A percentile compares a stretch with the other conserved stretches of the same genome.
These are phyloP conservation scores for Bombus confusus DNA, from an alignment of 1,140 invertebrate species.

Conservation along the genomic window DNA sequence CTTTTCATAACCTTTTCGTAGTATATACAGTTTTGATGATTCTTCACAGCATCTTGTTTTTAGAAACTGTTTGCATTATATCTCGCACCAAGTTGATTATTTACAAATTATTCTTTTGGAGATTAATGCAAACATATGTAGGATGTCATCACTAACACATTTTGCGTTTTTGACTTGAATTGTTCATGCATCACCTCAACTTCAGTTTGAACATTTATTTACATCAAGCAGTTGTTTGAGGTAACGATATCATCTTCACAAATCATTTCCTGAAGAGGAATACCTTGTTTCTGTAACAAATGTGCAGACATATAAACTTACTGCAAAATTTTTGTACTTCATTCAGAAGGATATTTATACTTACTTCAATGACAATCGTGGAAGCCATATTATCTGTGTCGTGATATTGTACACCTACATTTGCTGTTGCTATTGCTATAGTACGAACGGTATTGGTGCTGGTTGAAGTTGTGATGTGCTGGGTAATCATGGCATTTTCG, in stretches of 20 bases:
- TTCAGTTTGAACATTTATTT: conserved; percentile 45
- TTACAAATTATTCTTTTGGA: conserved; percentile 42
- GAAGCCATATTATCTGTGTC: conserved; percentile 74
- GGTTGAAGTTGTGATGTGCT: conserved; percentile 70
- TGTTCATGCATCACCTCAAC: not conserved
- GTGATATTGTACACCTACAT: conserved; percentile 72
- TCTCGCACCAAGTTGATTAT: conserved; percentile 34
- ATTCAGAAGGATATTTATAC: conserved; percentile 24
- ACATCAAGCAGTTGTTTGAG: conserved; percentile 61
- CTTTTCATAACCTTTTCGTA: not conserved
- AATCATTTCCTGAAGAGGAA: conserved; percentile 72
- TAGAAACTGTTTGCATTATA: conserved; percentile 22
- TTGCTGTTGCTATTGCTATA: conserved; percentile 72
- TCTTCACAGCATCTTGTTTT: not conserved
- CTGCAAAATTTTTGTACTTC: not conserved
- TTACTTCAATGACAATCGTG: conserved; percentile 77
- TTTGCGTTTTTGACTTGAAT: not conserved
- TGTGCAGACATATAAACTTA: conserved; percentile 11
- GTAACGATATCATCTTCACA: conserved; percentile 71
- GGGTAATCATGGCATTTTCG: conserved; percentile 66
- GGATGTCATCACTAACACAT: conserved; percentile 45
- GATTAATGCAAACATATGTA: conserved; percentile 22
- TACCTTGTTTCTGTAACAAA: conserved; percentile 65
- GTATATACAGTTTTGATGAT: conserved; percentile 47
- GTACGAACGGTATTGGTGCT: conserved; percentile 71